A percentile compares a stretch with the other conserved stretches of the same genome.
phyloP scores from a whole-genome alignment of 2,888 invertebrate species.

The Aspidiotus rigidus region DNA sequence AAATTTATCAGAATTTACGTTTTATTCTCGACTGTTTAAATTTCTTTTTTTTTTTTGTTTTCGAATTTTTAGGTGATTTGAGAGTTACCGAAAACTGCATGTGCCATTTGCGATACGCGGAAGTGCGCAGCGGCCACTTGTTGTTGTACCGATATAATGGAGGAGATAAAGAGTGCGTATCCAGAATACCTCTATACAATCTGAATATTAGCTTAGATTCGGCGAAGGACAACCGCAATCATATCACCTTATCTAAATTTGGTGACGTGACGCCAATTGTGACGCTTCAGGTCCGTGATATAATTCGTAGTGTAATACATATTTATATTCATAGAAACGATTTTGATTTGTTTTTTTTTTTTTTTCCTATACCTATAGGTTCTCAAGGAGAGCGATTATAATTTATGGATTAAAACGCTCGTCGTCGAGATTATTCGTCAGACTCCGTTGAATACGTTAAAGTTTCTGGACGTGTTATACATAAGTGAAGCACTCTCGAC shows the following conservation, averaged over 20 bases:
- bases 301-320: not conserved
- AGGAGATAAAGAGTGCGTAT: constrained; percentile 25
- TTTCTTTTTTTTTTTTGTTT: not conserved
- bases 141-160: constrained; percentile 32
- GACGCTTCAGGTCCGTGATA: constrained; percentile 29
- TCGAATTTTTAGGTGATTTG: constrained; percentile 34
- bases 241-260: constrained; percentile 35
- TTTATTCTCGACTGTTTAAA: no score
- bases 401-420: constrained; percentile 64
- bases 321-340: not conserved
- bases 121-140: constrained; percentile 36
- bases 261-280: constrained; percentile 35
- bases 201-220: constrained; percentile 36
- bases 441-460: constrained; percentile 57
- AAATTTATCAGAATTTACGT: no score
- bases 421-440: constrained; percentile 66
- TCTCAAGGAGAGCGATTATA: constrained; percentile 58
- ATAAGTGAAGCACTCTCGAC: constrained; percentile 43
- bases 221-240: constrained; percentile 28
- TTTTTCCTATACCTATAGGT: no score
- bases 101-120: constrained; percentile 35
- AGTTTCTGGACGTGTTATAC: constrained; percentile 58
- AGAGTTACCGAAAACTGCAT: constrained; percentile 33
- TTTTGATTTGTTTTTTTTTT: constrained; percentile 39
- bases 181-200: constrained; percentile 35